Conservation (phyloP, 2,888 invertebrate genomes). For the Exocentrus adspersus region DNA sequence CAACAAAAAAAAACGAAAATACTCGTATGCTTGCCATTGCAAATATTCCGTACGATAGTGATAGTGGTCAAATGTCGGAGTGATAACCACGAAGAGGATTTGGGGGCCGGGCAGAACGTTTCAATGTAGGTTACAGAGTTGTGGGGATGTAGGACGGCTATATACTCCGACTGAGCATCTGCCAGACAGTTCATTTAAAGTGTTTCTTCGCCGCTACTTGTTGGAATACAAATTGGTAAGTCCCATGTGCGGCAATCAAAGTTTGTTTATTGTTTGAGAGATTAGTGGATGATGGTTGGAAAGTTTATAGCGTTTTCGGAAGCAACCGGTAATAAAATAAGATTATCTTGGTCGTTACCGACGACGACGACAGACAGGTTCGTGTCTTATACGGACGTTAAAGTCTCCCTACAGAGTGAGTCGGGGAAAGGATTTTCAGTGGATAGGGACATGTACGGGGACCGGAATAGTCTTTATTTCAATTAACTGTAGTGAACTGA, state of each 20-base stretch:
- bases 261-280: conserved; percentile 12
- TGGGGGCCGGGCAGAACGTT: conserved; percentile 35
- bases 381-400: conserved; percentile 29
- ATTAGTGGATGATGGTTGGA: conserved; percentile 10
- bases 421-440: conserved; percentile 7
- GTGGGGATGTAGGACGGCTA: conserved; percentile 65
- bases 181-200: conserved; percentile 56
- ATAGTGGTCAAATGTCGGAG: conserved; percentile 53
- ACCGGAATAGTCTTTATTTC: too few relatives aligned
- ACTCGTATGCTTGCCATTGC: too few relatives aligned
- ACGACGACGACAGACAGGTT: conserved; percentile 3
- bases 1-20: conserved; percentile 2
- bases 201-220: conserved; percentile 51
- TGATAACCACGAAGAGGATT: conserved; percentile 33
- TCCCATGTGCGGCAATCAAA: conserved; percentile 20
- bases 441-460: too few relatives aligned
- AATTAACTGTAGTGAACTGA: neutral
- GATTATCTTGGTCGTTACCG: neutral
- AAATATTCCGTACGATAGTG: conserved; percentile 45
- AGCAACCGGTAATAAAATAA: conserved; percentile 8
- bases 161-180: conserved; percentile 57
- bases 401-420: conserved; percentile 31
- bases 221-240: conserved; percentile 40
- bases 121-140: conserved; percentile 60
- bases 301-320: conserved; percentile 19